These are phyloP conservation scores for Incurvaria masculella DNA, from an alignment of 2,888 invertebrate species.

Conservation along the genomic window DNA sequence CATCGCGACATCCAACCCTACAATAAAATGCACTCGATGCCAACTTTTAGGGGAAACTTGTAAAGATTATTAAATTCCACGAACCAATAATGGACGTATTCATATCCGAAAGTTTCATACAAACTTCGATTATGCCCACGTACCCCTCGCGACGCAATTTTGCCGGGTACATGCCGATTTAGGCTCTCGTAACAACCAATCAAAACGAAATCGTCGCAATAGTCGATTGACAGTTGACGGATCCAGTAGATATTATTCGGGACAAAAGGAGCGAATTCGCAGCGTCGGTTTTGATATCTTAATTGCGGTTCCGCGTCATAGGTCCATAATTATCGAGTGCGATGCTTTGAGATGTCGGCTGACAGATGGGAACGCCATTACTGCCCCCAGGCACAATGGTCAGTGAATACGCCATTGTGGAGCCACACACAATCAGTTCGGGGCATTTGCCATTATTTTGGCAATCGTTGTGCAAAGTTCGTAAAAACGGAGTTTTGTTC, in stretches of 20 bases:
- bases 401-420: background rate
- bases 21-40: background rate
- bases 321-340: background rate
- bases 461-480: background rate
- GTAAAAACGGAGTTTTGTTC: background rate
- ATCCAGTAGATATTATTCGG: no score
- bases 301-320: background rate
- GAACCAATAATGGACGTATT: background rate
- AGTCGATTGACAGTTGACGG: no score
- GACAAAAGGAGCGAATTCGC: background rate
- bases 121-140: no score
- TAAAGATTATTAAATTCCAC: background rate
- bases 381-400: background rate
- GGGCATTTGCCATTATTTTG: background rate
- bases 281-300: background rate
- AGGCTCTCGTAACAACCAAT: no score
- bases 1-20: background rate
- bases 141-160: no score
- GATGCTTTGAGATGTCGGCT: background rate
- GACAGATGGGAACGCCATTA: background rate
- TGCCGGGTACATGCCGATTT: no score
- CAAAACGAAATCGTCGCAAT: no score
- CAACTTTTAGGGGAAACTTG: background rate
- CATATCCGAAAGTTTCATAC: background rate
- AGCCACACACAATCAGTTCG: background rate